Conservation (phyloP, 2,888 invertebrate species). For the Nomada ferruginata region DNA sequence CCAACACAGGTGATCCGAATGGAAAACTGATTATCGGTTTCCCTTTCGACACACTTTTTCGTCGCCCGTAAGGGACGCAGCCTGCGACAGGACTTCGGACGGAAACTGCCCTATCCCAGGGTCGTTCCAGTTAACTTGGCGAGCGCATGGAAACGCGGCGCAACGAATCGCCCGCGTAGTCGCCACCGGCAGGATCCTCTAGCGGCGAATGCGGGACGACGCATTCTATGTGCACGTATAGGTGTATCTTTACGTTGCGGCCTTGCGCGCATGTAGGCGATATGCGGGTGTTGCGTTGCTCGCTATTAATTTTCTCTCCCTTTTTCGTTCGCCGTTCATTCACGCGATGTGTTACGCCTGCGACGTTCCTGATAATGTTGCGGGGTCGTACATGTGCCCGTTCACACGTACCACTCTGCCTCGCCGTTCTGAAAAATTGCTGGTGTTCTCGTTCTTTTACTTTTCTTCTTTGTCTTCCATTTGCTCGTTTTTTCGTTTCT, state of each 20-base stretch:
- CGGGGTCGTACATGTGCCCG: constrained; percentile 18
- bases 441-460: not conserved
- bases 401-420: not conserved
- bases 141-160: constrained; percentile 29
- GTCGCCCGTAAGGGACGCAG: constrained; percentile 3
- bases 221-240: constrained; percentile 9
- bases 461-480: no score
- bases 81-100: constrained; percentile 19
- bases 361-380: constrained; percentile 41
- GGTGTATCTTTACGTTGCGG: constrained; percentile 63
- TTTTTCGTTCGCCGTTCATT: constrained; percentile 62
- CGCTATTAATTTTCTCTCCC: constrained; percentile 55
- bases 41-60: not conserved
- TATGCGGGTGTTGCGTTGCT: constrained; percentile 67
- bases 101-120: constrained; percentile 51
- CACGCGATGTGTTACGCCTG: constrained; percentile 45
- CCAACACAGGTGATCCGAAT: no score
- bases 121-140: constrained; percentile 32
- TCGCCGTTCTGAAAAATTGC: constrained; percentile 15
- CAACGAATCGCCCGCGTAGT: constrained; percentile 15
- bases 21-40: constrained; percentile 10
- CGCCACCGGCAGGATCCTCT: constrained; percentile 23
- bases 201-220: constrained; percentile 43
- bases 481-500: no score
- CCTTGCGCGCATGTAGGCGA: constrained; percentile 66